Percentiles rank a stretch among this genome's conserved stretches.
phyloP scores from a whole-genome alignment of 2,888 invertebrate genomes.

The Protodeltote pygarga region DNA sequence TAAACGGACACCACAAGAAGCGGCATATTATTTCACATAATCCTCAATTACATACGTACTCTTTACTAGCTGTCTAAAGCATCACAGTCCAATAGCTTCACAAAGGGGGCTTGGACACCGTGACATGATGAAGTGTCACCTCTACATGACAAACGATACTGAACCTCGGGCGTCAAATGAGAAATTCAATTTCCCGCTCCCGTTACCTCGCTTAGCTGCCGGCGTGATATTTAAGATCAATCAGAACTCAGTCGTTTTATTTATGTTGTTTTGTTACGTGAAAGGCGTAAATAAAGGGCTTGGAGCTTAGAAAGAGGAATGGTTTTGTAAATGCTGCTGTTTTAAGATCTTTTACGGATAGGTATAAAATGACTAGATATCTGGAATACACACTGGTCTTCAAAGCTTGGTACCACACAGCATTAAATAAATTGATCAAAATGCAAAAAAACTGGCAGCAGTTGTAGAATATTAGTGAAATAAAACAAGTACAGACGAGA shows the following conservation, averaged over 20 bases:
- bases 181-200: conserved; percentile 82
- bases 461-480: conserved; percentile 10
- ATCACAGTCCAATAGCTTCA: conserved; percentile 70
- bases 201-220: conserved; percentile 61
- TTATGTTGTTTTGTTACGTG: conserved; percentile 48
- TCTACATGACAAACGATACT: conserved; percentile 77
- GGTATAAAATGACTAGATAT: not conserved
- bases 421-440: conserved; percentile 22
- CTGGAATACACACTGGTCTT: not conserved
- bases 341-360: conserved; percentile 6
- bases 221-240: conserved; percentile 52
- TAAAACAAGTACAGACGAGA: not conserved
- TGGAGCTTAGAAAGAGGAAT: conserved; percentile 43
- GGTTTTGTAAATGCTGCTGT: conserved; percentile 36
- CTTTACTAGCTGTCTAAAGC: conserved; percentile 63
- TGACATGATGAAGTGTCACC: conserved; percentile 83
- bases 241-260: conserved; percentile 50
- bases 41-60: conserved; percentile 42
- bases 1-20: conserved; percentile 32
- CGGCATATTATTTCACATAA: conserved; percentile 19
- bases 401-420: not conserved
- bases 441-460: conserved; percentile 13
- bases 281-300: conserved; percentile 50
- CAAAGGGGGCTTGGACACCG: conserved; percentile 73
- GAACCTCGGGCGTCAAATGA: conserved; percentile 74